Conservation (phyloP, 2,888 invertebrate species). For the Crematogaster levior region DNA sequence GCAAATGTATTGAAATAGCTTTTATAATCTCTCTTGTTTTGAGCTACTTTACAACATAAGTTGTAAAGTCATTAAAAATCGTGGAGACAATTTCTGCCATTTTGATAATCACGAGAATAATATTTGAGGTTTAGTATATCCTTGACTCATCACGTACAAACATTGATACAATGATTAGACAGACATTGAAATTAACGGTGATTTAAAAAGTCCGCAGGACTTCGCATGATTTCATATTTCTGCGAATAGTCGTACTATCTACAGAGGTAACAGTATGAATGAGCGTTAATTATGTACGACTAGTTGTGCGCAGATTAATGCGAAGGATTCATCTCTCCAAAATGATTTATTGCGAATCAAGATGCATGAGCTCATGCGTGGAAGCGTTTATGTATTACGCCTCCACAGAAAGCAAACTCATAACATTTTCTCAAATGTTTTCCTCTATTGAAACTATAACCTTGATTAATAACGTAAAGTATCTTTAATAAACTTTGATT, state of each 20-base stretch:
- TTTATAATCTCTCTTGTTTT: slow-evolving; percentile 2
- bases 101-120: neutral
- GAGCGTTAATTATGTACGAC: slow-evolving; percentile 65
- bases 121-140: neutral
- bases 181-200: slow-evolving; percentile 4
- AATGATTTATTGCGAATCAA: slow-evolving; percentile 66
- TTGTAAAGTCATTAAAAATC: neutral
- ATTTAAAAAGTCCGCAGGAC: slow-evolving; percentile 40
- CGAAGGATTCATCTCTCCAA: slow-evolving; percentile 62
- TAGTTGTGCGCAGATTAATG: slow-evolving; percentile 46
- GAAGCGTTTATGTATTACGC: slow-evolving; percentile 59
- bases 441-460: neutral
- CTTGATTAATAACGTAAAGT: neutral
- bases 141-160: slow-evolving; percentile 65
- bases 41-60: neutral
- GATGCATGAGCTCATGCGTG: slow-evolving; percentile 73
- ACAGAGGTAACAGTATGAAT: slow-evolving; percentile 57
- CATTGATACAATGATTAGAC: neutral
- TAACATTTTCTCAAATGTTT: slow-evolving; percentile 23
- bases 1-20: neutral
- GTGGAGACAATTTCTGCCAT: neutral
- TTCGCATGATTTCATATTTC: slow-evolving; percentile 68
- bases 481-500: neutral
- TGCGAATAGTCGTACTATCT: slow-evolving; percentile 52
- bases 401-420: slow-evolving; percentile 6